Conservation (phyloP, 2,113 vertebrate genomes). For the Phrynosoma platyrhinos region DNA sequence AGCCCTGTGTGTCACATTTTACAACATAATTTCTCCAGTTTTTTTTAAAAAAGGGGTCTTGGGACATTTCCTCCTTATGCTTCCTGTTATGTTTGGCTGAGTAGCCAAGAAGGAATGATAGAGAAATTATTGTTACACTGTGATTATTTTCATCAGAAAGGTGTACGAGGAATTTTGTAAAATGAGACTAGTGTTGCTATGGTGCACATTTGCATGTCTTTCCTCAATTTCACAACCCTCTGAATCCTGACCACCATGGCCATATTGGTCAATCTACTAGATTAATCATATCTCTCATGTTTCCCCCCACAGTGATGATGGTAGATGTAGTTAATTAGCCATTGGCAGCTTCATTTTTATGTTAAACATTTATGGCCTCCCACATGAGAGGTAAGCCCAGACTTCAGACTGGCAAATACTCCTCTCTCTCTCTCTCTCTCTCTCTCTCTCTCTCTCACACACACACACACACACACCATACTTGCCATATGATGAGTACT, state of each 20-base stretch:
- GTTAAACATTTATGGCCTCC: not conserved
- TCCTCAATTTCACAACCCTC: not conserved
- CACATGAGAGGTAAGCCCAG: not conserved
- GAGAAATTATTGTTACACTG: not conserved
- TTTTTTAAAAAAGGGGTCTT: not conserved
- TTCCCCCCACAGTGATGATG: not conserved
- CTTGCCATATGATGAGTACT: no score
- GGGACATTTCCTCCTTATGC: not conserved
- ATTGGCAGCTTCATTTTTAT: not conserved
- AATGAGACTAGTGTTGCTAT: not conserved
- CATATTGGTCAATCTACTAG: not conserved
- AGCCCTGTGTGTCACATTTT: not conserved
- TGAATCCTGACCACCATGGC: not conserved
- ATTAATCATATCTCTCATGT: not conserved
- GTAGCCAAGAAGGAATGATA: not conserved
- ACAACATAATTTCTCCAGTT: not conserved
- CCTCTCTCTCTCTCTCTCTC: no score
- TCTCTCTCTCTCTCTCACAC: no score
- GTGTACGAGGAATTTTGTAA: not conserved
- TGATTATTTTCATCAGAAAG: not conserved
- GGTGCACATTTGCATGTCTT: conserved; percentile 5
- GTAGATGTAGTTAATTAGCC: not conserved
- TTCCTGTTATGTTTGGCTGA: conserved; percentile 6
- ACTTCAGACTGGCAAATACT: not conserved
- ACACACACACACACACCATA: no score